These are phyloP conservation scores for Apodemia zela DNA, from an alignment of 2,888 invertebrate genomes.

Conservation along the genomic window DNA sequence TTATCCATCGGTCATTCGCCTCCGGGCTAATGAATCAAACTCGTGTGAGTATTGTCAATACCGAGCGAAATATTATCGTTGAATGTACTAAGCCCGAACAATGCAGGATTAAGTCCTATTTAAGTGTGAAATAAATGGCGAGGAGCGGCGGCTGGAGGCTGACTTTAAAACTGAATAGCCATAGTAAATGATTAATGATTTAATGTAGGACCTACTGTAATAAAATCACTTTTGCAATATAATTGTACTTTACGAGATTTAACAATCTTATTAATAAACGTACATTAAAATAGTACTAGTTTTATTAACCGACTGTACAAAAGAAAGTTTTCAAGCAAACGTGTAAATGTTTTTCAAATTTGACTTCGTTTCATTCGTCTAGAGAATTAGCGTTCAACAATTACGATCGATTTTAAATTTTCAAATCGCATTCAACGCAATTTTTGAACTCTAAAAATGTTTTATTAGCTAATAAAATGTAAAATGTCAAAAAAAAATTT, in stretches of 20 bases:
- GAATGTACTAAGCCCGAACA: slow-evolving; percentile 51
- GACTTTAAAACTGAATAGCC: slow-evolving; percentile 1
- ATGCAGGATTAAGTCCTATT: slow-evolving; percentile 70
- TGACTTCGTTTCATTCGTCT: too few species aligned
- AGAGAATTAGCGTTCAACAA: too few species aligned
- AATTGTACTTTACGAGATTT: background rate
- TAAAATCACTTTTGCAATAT: slow-evolving; percentile 1
- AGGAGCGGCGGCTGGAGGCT: slow-evolving; percentile 38
- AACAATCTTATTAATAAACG: background rate
- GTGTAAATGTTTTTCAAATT: too few species aligned
- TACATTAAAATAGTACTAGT: too few species aligned
- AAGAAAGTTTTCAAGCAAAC: background rate
- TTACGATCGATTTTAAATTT: too few species aligned
- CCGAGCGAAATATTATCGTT: slow-evolving; percentile 65
- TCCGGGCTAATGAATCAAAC: slow-evolving; percentile 72
- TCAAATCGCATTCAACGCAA: too few species aligned
- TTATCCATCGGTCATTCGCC: slow-evolving; percentile 72
- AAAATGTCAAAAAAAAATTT: too few species aligned
- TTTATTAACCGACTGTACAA: too few species aligned
- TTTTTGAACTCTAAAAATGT: too few species aligned
- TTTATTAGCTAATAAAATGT: too few species aligned
- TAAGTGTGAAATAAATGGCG: slow-evolving; percentile 65
- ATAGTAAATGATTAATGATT: slow-evolving; percentile 12
- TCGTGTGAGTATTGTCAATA: slow-evolving; percentile 70
- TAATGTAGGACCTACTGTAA: slow-evolving; percentile 5